Base-by-base conservation (phyloP, 2,888 invertebrate genomes). In the Empis livida region DNA sequence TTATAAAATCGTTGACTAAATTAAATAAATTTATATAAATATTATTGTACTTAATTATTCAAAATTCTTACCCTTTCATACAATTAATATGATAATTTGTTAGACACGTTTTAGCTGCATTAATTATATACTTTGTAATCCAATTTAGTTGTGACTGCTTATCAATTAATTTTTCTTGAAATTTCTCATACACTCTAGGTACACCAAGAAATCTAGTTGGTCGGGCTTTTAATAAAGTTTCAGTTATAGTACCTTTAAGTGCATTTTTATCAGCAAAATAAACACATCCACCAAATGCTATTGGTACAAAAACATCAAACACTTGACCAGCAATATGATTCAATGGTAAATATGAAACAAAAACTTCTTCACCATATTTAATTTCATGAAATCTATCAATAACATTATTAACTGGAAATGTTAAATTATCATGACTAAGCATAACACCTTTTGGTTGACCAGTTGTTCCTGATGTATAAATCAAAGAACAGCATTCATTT, bases 121-220 rank as follows among this genome's bases (percentile, higher is more conserved):
- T 65, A 4, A 78, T 73, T 35, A 93, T 76, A 54, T 76, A 74
- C 46, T 77, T 79, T 60, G 83, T 84, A 1, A 89, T 51, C 2
- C 73, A 70, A 1, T 83, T 80, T 43, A 79, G 80, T 42, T 80
- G 75, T 1, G 79, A 75, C 3, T 83, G 87, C 0, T 83, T 76
- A 1, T 77, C 73, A 60, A 79, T 73, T 71, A 94, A 82, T 60
- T 82, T 84, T 59, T 93, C 94, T 57, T 84, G 77, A 61, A 95
- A 87, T 68, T 94, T 94, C 67, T 94, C 94, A 82, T 84, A 94
- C 1, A 94, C 87, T 51, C 94, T 74, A 1, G 94, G 94, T 1
- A 94, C 93, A 0, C 82, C 92, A 42, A 93, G 70, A 58, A 94
- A 84, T 47, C 75, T 73, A 0, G 92, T 92, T 0, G 94, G 94